Conservation (phyloP, 2,113 vertebrate species). For the Tretioscincus oriximinensis region DNA sequence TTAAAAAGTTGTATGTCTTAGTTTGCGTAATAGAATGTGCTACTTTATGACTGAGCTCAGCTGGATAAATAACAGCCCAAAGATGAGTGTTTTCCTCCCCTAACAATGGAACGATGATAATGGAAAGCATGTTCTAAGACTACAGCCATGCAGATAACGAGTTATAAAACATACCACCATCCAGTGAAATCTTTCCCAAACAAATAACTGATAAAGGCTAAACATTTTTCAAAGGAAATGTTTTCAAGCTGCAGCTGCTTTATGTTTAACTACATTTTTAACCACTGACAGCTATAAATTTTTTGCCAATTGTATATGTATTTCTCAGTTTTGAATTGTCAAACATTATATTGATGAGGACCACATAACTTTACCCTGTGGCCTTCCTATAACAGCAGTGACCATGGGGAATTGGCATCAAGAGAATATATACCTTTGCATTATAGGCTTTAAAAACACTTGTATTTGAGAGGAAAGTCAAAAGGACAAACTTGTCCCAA, state of each 20-base stretch:
- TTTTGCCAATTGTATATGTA: conserved; percentile 20
- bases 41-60: conserved; percentile 42
- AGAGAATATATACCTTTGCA: background rate
- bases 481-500: conserved; percentile 38
- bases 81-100: conserved; percentile 41
- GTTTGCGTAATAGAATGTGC: conserved; percentile 21
- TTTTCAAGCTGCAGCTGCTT: conserved; percentile 54
- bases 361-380: background rate
- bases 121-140: conserved; percentile 64
- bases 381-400: background rate
- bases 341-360: background rate
- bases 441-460: conserved; percentile 3
- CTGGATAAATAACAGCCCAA: conserved; percentile 59
- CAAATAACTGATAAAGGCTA: conserved; percentile 60
- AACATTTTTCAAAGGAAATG: conserved; percentile 64
- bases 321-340: background rate
- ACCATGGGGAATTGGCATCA: background rate
- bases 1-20: conserved; percentile 23
- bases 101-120: conserved; percentile 45
- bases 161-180: conserved; percentile 57
- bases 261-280: conserved; percentile 36
- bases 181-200: conserved; percentile 61
- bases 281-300: conserved; percentile 19
- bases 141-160: conserved; percentile 57
- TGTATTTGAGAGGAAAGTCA: conserved; percentile 5